phyloP scores from a whole-genome alignment of 1,140 invertebrate genomes.

The Zophobas atratus region DNA sequence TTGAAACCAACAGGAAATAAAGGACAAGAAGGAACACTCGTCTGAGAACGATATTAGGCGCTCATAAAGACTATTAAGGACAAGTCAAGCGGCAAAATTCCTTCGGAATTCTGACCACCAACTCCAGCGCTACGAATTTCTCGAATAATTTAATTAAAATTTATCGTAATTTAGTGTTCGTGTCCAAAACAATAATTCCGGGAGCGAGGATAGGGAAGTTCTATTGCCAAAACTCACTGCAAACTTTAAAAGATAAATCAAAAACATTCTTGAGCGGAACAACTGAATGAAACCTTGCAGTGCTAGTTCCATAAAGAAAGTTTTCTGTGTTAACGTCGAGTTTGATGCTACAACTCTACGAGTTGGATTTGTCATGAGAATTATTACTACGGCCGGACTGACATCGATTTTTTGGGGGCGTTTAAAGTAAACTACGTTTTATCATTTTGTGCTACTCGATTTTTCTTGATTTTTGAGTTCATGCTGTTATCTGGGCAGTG shows the following conservation, averaged over 20 bases:
- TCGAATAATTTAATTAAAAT: conserved; percentile 38
- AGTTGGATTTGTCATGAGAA: conserved; percentile 5
- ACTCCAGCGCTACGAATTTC: not conserved
- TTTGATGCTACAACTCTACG: conserved; percentile 13
- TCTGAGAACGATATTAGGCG: conserved; percentile 30
- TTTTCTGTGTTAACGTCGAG: not conserved
- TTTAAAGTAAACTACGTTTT: too few relatives aligned
- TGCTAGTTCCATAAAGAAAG: conserved; percentile 10
- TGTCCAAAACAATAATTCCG: conserved; percentile 17
- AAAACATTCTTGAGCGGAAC: conserved; percentile 4
- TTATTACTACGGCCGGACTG: conserved; percentile 1
- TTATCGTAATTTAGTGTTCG: conserved; percentile 8
- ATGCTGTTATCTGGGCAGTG: too few relatives aligned
- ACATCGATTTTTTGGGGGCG: too few relatives aligned
- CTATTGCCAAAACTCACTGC: conserved; percentile 16
- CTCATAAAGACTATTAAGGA: conserved; percentile 30
- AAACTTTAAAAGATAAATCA: conserved; percentile 36
- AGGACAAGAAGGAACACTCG: conserved; percentile 31
- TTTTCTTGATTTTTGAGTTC: too few relatives aligned
- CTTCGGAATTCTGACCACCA: conserved; percentile 1
- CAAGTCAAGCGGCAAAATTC: conserved; percentile 27
- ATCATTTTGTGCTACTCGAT: too few relatives aligned
- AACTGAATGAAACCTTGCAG: conserved; percentile 35
- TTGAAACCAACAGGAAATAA: conserved; percentile 38
- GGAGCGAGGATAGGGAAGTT: not conserved